Percentiles rank a stretch among this genome's conserved stretches.
These are phyloP conservation scores for Hyposoter dolosus DNA, from an alignment of 2,888 invertebrate species.

Conservation along the genomic window DNA sequence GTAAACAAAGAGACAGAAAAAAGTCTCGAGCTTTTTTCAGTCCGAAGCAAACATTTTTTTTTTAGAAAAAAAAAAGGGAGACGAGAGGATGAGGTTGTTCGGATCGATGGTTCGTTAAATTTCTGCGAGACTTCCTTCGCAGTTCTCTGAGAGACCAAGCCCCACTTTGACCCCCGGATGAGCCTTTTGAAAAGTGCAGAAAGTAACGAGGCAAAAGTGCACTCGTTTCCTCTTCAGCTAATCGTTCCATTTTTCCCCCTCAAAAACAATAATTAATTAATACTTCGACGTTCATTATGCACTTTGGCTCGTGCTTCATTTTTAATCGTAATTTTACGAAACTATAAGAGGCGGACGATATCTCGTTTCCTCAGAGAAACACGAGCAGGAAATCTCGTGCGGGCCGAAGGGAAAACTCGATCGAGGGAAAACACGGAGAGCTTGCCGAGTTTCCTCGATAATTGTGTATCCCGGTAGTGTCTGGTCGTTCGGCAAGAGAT, in stretches of 20 bases:
- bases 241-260: too few species aligned
- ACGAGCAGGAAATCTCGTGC: background rate
- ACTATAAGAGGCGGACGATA: background rate
- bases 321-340: background rate
- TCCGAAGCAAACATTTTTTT: background rate
- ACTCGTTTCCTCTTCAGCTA: background rate
- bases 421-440: background rate
- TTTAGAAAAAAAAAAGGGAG: background rate
- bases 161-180: background rate
- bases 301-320: background rate
- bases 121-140: slow-evolving; percentile 20
- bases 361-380: background rate
- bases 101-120: slow-evolving; percentile 49
- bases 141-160: background rate
- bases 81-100: slow-evolving; percentile 24
- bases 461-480: background rate
- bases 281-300: too few species aligned
- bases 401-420: slow-evolving; percentile 3
- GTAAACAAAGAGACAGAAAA: too few species aligned
- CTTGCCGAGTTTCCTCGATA: slow-evolving; percentile 5
- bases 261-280: too few species aligned
- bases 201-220: background rate
- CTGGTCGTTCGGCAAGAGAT: background rate
- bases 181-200: background rate
- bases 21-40: too few species aligned